Evolutionary conservation across 2,113 vertebrate species (phyloP).

Genomic region (Spheniscus mendiculus): DNA sequence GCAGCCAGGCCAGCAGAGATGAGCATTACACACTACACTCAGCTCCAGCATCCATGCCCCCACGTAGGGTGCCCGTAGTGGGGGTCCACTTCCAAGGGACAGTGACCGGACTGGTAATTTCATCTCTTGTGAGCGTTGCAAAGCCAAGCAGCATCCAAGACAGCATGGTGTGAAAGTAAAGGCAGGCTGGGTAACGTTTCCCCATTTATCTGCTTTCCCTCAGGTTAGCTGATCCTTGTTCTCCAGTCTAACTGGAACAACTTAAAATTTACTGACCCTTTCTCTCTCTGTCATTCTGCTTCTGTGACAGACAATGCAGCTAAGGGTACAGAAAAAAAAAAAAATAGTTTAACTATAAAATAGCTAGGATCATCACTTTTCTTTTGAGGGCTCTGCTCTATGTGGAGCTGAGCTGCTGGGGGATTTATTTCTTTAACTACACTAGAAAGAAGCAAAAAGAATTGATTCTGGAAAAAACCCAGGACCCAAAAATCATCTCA

Average conservation of each 20-base stretch:
- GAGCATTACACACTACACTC: fast-evolving
- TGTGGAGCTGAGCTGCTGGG: background rate
- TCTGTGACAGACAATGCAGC: background rate
- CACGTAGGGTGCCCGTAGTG: fast-evolving
- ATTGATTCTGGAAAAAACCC: background rate
- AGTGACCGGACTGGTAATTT: background rate
- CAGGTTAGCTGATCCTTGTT: background rate
- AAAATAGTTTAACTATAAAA: background rate
- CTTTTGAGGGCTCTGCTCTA: background rate
- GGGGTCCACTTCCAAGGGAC: background rate
- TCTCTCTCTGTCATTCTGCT: background rate
- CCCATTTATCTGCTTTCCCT: background rate
- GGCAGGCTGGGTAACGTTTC: background rate
- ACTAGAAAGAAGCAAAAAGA: background rate
- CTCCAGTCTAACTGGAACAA: background rate
- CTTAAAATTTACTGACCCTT: background rate
- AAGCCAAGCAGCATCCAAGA: background rate
- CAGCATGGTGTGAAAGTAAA: fast-evolving
- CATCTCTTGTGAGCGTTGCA: background rate
- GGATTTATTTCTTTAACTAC: slow-evolving; percentile 61
- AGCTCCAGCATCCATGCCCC: background rate
- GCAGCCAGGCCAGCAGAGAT: background rate
- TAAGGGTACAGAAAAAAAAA: background rate
- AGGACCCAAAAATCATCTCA: slow-evolving; percentile 7
- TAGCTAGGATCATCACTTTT: background rate